phyloP scores from a whole-genome alignment of 2,113 vertebrate genomes.

The Oplegnathus fasciatus region DNA sequence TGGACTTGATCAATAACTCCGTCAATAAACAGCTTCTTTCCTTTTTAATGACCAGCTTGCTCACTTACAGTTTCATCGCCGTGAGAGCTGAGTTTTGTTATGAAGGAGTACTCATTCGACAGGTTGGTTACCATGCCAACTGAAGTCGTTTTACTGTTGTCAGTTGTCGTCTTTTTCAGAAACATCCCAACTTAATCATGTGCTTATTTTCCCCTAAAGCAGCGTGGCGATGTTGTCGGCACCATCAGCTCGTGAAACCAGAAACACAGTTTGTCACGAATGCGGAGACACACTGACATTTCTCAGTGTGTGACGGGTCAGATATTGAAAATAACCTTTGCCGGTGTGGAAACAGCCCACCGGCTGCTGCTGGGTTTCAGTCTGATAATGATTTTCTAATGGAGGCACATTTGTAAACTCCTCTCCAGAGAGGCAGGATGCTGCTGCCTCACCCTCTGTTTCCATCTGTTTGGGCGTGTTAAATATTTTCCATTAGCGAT shows the following conservation, averaged over 20 bases:
- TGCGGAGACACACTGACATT: constrained; percentile 12
- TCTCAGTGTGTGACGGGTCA: constrained; percentile 17
- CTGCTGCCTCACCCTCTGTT: constrained; percentile 44
- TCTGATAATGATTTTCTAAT: constrained; percentile 66
- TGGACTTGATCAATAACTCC: neutral
- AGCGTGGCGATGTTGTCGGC: neutral
- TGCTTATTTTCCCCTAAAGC: neutral
- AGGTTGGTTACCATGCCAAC: neutral
- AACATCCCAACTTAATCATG: neutral
- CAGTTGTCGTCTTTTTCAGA: neutral
- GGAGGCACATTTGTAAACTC: constrained; percentile 40
- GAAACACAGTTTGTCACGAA: neutral
- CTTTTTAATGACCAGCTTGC: neutral
- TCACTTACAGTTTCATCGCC: neutral
- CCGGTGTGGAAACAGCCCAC: constrained; percentile 70
- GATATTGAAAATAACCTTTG: constrained; percentile 15
- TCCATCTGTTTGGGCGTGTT: constrained; percentile 51
- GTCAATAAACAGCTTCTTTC: neutral
- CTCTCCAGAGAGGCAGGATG: constrained; percentile 50
- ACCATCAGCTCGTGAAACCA: neutral
- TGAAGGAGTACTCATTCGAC: neutral
- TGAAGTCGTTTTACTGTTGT: neutral
- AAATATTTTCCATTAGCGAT: constrained; percentile 47
- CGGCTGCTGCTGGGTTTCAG: constrained; percentile 24
- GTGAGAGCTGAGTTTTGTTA: neutral